These are phyloP conservation scores for Cyanoramphus novaezelandiae DNA, from an alignment of 2,113 vertebrate species.

Conservation along the genomic window DNA sequence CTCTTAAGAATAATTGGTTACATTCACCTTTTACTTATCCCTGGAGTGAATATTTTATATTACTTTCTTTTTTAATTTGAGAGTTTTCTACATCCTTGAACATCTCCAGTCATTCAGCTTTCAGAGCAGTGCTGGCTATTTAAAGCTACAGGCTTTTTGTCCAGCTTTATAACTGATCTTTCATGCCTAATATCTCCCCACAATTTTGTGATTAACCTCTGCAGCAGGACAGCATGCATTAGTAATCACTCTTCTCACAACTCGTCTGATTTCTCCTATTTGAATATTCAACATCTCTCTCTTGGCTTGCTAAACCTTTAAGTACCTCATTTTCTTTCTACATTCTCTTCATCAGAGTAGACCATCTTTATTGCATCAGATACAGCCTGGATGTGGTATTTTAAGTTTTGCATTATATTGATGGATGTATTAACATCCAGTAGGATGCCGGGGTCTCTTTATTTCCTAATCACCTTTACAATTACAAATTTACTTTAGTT, in stretches of 20 bases:
- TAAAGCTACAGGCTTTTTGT: not conserved
- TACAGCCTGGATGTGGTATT: not conserved
- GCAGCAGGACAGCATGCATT: not conserved
- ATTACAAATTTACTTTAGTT: not conserved
- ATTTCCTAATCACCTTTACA: not conserved
- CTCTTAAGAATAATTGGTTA: not conserved
- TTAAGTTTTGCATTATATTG: not conserved
- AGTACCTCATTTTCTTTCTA: not conserved
- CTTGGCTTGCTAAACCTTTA: not conserved
- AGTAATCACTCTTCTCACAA: not conserved
- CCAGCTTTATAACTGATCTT: not conserved
- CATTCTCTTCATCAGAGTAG: not conserved
- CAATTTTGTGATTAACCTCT: not conserved
- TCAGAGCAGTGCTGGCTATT: not conserved
- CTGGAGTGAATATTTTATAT: not conserved
- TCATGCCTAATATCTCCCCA: not conserved
- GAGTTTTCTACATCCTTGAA: not conserved
- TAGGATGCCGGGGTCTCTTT: not conserved
- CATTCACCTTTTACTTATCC: not conserved
- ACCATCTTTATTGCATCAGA: not conserved
- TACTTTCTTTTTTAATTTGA: not conserved
- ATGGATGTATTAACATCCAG: not conserved
- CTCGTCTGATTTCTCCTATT: not conserved
- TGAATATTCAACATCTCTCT: not conserved
- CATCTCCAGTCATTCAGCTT: not conserved